These are phyloP conservation scores for Stratiomys singularior DNA, from an alignment of 2,888 invertebrate species.

Conservation along the genomic window DNA sequence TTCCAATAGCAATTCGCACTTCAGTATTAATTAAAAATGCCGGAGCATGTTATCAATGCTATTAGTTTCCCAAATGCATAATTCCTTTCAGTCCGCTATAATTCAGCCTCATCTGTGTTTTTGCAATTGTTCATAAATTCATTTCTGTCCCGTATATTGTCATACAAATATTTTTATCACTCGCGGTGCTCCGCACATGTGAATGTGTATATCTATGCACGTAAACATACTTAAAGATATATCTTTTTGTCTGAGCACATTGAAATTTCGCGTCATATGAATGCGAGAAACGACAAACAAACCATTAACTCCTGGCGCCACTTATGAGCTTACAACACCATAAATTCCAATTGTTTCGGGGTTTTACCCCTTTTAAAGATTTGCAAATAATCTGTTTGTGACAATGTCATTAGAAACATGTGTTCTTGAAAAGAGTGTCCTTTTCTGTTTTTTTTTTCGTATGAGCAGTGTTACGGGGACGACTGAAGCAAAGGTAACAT, in stretches of 20 bases:
- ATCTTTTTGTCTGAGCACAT: background rate
- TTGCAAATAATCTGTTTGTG: conserved; percentile 46
- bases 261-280: background rate
- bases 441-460: conserved; percentile 17
- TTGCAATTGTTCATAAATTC: too few species aligned
- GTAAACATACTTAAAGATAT: too few species aligned
- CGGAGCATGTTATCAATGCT: too few species aligned
- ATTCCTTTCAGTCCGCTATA: too few species aligned
- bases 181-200: too few species aligned
- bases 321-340: conserved; percentile 33
- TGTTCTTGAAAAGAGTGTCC: conserved; percentile 33
- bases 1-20: too few species aligned
- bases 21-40: too few species aligned
- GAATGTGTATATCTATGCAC: too few species aligned
- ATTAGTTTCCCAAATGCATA: too few species aligned
- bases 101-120: too few species aligned
- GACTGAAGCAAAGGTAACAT: background rate
- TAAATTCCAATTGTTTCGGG: conserved; percentile 46
- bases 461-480: background rate
- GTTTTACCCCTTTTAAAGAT: conserved; percentile 45
- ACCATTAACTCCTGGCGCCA: conserved; percentile 45
- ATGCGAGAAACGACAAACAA: background rate
- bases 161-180: too few species aligned
- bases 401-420: conserved; percentile 40
- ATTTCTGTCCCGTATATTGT: too few species aligned